Percentiles rank a stretch among this genome's conserved stretches.
phyloP scores from a whole-genome alignment of 2,888 invertebrate species.

The Trissoscelio sp. region DNA sequence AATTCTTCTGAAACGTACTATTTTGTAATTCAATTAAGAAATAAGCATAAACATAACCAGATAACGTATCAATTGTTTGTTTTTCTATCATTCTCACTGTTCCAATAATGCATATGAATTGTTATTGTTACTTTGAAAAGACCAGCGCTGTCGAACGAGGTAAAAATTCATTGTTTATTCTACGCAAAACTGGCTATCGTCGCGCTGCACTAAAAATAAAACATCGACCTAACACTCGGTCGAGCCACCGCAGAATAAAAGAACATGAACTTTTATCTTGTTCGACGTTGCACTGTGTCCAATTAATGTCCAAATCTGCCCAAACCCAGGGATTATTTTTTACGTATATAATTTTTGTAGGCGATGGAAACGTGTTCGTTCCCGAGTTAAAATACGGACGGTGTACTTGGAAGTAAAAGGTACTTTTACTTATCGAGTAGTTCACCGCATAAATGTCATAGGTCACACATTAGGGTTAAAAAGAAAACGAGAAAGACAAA shows the following conservation, averaged over 20 bases:
- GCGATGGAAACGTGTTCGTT: constrained; percentile 68
- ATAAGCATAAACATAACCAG: constrained; percentile 15
- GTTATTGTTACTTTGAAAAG: constrained; percentile 46
- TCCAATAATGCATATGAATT: constrained; percentile 42
- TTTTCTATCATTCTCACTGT: constrained; percentile 31
- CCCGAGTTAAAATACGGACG: constrained; percentile 69
- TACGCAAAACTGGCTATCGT: constrained; percentile 21
- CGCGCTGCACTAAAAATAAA: constrained; percentile 37
- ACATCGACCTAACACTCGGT: background rate
- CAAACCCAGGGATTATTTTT: constrained; percentile 56
- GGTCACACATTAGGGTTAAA: constrained; percentile 40
- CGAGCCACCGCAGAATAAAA: background rate
- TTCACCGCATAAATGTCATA: constrained; percentile 65
- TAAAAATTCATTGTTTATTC: constrained; percentile 45
- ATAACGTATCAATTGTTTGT: constrained; percentile 17
- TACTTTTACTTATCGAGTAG: constrained; percentile 70
- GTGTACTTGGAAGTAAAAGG: constrained; percentile 70
- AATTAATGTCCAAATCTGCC: constrained; percentile 47
- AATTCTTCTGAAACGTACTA: constrained; percentile 18
- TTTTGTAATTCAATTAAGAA: constrained; percentile 37
- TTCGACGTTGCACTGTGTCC: constrained; percentile 27
- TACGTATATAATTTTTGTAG: constrained; percentile 67
- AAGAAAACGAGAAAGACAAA: background rate
- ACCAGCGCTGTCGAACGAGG: constrained; percentile 45
- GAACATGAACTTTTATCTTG: constrained; percentile 56